phyloP scores from a whole-genome alignment of 2,113 vertebrate species.

The Centrocercus urophasianus region DNA sequence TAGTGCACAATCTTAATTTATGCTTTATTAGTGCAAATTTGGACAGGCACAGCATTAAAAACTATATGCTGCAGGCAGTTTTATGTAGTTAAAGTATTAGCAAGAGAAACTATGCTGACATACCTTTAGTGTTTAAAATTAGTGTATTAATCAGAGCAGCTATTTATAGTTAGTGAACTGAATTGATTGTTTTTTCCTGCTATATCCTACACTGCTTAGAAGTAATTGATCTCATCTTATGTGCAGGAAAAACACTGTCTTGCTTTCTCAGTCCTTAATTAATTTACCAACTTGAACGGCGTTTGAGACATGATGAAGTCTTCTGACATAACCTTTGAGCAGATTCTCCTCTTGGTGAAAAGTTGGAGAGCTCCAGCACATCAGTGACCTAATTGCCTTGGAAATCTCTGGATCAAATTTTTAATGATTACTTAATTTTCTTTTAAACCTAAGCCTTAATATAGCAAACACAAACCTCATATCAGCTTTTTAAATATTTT shows the following conservation, averaged over 20 bases:
- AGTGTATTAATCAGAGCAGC: conserved; percentile 12
- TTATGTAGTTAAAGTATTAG: not conserved
- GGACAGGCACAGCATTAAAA: not conserved
- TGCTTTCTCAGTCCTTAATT: not conserved
- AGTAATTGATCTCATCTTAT: not conserved
- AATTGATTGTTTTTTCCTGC: not conserved
- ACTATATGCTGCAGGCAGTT: not conserved
- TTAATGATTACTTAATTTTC: not conserved
- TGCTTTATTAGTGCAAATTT: not conserved
- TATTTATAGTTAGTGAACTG: not conserved
- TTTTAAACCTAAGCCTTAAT: not conserved
- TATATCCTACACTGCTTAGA: not conserved
- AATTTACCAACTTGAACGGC: not conserved
- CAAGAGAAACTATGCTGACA: not conserved
- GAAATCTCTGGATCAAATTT: not conserved
- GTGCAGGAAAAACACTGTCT: not conserved
- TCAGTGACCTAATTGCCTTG: not conserved
- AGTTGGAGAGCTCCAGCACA: not conserved
- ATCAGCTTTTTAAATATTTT: not conserved
- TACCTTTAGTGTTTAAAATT: not conserved
- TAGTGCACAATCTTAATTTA: not conserved
- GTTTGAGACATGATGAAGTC: not conserved
- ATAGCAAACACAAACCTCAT: not conserved
- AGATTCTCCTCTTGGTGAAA: not conserved
- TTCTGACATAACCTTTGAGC: not conserved